These are phyloP conservation scores for Notodonta ziczac DNA, from an alignment of 2,888 invertebrate genomes.

Conservation along the genomic window DNA sequence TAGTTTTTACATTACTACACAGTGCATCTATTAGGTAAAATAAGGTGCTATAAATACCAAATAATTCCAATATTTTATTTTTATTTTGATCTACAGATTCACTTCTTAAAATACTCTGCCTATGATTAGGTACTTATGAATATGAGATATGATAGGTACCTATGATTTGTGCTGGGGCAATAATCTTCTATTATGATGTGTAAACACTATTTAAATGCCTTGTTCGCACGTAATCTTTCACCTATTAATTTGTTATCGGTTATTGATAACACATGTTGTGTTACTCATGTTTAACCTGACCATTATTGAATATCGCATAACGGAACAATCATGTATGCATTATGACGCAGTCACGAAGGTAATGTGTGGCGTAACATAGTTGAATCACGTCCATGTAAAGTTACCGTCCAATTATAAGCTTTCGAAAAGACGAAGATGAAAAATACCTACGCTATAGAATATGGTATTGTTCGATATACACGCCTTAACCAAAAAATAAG, in stretches of 20 bases:
- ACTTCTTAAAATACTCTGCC: too few relatives aligned
- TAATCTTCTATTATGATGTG: neutral
- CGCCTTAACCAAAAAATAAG: too few relatives aligned
- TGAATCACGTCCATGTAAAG: neutral
- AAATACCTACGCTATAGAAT: neutral
- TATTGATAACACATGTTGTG: neutral
- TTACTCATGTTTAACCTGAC: neutral
- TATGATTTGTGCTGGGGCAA: too few relatives aligned
- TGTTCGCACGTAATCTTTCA: neutral
- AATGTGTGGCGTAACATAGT: conserved; percentile 10
- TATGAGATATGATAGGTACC: too few relatives aligned
- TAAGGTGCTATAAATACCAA: too few relatives aligned
- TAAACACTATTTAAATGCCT: neutral
- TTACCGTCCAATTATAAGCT: neutral
- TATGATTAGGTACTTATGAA: too few relatives aligned
- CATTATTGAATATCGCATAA: conserved; percentile 8
- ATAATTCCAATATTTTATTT: too few relatives aligned
- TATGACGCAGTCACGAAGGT: neutral
- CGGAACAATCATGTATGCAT: conserved; percentile 6
- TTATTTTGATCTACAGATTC: too few relatives aligned
- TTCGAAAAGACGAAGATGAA: neutral
- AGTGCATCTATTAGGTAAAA: too few relatives aligned
- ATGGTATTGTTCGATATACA: too few relatives aligned
- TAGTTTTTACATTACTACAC: too few relatives aligned
- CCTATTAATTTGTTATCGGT: neutral